Evolutionary conservation across 2,113 vertebrate genomes (phyloP).

Genomic region (Entomyzon cyanotis): DNA sequence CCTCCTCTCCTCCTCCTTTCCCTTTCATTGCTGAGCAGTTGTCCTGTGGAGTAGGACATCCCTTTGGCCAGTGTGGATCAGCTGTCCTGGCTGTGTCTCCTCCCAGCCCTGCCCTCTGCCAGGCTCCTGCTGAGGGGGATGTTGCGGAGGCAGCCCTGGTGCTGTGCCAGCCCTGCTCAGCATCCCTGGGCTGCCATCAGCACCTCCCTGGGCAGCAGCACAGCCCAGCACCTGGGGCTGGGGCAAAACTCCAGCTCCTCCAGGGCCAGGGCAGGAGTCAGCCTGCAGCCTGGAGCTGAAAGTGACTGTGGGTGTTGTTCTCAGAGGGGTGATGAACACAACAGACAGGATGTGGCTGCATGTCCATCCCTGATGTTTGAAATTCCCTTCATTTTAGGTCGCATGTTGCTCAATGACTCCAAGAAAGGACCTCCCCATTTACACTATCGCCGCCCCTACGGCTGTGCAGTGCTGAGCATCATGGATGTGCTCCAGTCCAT

Average conservation of each 20-base stretch:
- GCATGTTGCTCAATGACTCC: constrained; percentile 93
- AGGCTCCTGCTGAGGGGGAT: neutral
- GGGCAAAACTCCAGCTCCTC: neutral
- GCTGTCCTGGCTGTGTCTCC: neutral
- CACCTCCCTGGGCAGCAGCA: neutral
- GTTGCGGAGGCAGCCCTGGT: neutral
- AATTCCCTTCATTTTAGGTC: constrained; percentile 72
- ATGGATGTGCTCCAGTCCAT: constrained; percentile 91
- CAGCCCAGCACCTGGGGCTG: neutral
- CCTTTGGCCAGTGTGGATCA: neutral
- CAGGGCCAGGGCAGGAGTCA: neutral
- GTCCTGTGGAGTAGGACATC: neutral
- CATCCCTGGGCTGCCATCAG: neutral
- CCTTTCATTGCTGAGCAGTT: neutral
- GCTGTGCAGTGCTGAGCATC: constrained; percentile 90
- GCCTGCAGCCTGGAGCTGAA: neutral
- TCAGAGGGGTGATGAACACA: neutral
- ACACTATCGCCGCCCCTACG: constrained; percentile 91
- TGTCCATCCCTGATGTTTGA: neutral
- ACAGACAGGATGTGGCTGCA: neutral
- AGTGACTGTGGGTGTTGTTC: rapidly evolving
- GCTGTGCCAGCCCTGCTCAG: neutral
- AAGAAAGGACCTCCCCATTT: constrained; percentile 92
- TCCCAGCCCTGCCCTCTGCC: neutral
- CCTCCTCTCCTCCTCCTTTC: neutral